Percentiles rank a stretch among this genome's conserved stretches.
These are phyloP conservation scores for Melangyna quadrimaculata DNA, from an alignment of 2,888 invertebrate species.

Conservation along the genomic window DNA sequence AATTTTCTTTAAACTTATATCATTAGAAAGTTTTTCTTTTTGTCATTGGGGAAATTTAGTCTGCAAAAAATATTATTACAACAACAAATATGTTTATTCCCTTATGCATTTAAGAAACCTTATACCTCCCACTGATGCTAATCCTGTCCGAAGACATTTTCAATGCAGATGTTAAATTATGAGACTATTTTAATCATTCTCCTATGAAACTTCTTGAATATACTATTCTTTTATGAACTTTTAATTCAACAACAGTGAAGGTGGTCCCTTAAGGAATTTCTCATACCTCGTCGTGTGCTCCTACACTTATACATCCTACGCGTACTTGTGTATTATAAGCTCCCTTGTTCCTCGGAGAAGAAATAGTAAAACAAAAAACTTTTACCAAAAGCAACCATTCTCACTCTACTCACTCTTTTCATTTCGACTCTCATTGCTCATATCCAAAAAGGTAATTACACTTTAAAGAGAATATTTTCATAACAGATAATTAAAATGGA, in stretches of 20 bases:
- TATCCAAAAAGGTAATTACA: slow-evolving; percentile 58
- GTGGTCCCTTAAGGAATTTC: not conserved
- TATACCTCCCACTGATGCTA: no score
- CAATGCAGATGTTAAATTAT: not conserved
- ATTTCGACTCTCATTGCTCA: not conserved
- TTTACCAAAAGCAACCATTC: slow-evolving; percentile 10
- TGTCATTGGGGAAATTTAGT: no score
- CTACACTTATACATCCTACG: no score
- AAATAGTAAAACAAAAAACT: not conserved
- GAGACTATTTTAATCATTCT: slow-evolving; percentile 15
- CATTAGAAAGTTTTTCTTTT: no score
- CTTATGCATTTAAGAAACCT: no score
- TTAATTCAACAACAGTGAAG: not conserved
- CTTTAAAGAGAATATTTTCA: slow-evolving; percentile 67
- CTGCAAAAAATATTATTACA: no score
- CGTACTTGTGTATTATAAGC: not conserved
- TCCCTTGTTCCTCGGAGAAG: not conserved
- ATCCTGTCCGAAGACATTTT: no score
- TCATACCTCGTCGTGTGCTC: not conserved
- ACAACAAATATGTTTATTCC: no score
- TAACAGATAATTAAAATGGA: slow-evolving; percentile 70
- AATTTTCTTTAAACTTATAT: no score
- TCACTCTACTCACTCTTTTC: not conserved
- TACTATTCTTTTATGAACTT: not conserved
- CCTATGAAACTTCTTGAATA: not conserved